phyloP scores from a whole-genome alignment of 2,113 vertebrate genomes.

The Alaudala cheleensis region DNA sequence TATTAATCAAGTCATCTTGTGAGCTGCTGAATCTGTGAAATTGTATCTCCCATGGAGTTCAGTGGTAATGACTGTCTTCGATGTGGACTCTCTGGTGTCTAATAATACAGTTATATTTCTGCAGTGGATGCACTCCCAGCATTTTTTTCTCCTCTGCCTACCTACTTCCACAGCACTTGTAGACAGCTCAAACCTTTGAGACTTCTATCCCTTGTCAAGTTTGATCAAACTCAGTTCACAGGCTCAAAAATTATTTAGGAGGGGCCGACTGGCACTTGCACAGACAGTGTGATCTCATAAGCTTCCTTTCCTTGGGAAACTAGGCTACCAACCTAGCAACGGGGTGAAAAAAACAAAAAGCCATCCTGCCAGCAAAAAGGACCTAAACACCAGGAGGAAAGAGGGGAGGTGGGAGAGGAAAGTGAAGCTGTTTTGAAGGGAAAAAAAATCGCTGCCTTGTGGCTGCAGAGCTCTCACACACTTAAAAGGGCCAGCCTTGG shows the following conservation, averaged over 20 bases:
- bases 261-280: conserved; percentile 29
- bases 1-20: not conserved
- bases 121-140: not conserved
- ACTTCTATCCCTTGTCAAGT: not conserved
- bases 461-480: not conserved
- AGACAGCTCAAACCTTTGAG: not conserved
- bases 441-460: not conserved
- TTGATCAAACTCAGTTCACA: conserved; percentile 9
- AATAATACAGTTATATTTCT: not conserved
- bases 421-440: not conserved
- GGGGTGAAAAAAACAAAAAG: not conserved
- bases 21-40: conserved; percentile 24
- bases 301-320: conserved; percentile 37
- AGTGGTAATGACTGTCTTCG: not conserved
- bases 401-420: conserved; percentile 5
- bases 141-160: not conserved
- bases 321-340: conserved; percentile 49
- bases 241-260: conserved; percentile 30
- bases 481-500: not conserved
- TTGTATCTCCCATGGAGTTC: not conserved
- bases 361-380: not conserved
- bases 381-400: not conserved
- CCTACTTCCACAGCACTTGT: not conserved
- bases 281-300: conserved; percentile 42
- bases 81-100: not conserved